These are phyloP conservation scores for Meteorus colon DNA, from an alignment of 2,888 invertebrate genomes.

Conservation along the genomic window DNA sequence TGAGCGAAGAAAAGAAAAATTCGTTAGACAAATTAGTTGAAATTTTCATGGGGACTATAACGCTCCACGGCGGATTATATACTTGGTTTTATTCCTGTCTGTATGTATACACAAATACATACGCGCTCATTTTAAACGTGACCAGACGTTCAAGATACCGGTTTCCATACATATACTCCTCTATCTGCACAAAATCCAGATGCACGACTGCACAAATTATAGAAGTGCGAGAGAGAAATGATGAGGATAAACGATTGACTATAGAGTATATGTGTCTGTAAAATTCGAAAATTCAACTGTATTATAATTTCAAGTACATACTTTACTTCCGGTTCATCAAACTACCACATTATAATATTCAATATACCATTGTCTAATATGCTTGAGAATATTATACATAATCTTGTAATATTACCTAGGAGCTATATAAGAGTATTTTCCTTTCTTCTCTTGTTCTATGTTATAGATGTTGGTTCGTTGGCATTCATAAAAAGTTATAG, in stretches of 20 bases:
- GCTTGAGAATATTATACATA: no score
- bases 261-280: background rate
- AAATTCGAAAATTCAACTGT: background rate
- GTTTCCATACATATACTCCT: constrained; percentile 10
- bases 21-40: constrained; percentile 41
- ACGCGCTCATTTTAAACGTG: constrained; percentile 16
- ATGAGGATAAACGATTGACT: constrained; percentile 11
- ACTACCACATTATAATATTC: background rate
- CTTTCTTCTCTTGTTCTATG: no score
- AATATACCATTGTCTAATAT: background rate
- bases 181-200: constrained; percentile 8
- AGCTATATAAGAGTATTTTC: no score
- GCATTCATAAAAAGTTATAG: no score
- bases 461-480: no score
- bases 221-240: constrained; percentile 18
- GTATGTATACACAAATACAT: background rate
- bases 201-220: constrained; percentile 16
- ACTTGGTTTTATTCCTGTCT: constrained; percentile 4
- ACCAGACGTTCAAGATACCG: constrained; percentile 28
- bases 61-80: background rate
- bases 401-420: no score
- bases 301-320: background rate
- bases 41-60: constrained; percentile 34
- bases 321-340: background rate
- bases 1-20: constrained; percentile 12